These are phyloP conservation scores for Drosophila buzzatii DNA, from an alignment of 2,888 invertebrate species.

Conservation along the genomic window DNA sequence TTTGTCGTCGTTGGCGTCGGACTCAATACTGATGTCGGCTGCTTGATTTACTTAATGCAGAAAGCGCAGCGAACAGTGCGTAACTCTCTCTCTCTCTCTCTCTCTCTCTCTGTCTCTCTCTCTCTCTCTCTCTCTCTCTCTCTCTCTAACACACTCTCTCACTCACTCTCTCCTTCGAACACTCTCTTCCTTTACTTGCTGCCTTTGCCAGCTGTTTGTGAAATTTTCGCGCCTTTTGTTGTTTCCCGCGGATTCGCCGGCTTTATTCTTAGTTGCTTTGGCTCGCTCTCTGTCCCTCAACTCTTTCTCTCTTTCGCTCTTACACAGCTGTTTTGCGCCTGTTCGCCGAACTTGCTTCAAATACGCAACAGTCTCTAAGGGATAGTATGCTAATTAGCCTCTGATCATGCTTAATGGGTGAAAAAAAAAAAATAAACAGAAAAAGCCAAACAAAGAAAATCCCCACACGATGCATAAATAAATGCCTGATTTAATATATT, in stretches of 20 bases:
- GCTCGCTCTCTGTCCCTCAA: not conserved
- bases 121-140: not conserved
- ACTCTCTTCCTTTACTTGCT: not conserved
- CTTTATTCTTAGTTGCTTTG: constrained; percentile 2
- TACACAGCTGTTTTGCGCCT: constrained; percentile 4
- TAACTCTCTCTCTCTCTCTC: constrained; percentile 18
- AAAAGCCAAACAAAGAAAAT: too few relatives aligned
- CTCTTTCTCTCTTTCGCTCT: not conserved
- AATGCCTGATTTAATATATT: not conserved
- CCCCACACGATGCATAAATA: too few relatives aligned
- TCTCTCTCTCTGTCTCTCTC: not conserved
- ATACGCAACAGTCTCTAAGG: not conserved
- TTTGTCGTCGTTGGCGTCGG: constrained; percentile 16
- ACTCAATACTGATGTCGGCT: constrained; percentile 37
- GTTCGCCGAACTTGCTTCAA: not conserved
- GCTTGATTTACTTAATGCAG: constrained; percentile 73
- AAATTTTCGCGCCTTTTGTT: constrained; percentile 38
- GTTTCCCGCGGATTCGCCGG: constrained; percentile 40
- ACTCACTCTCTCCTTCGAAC: not conserved
- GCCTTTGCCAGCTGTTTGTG: constrained; percentile 55
- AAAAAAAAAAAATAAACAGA: not conserved
- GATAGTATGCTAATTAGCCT: constrained; percentile 1
- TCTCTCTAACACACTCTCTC: not conserved
- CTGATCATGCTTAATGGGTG: constrained; percentile 3
- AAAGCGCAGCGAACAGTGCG: constrained; percentile 33